Evolutionary conservation across 2,113 vertebrate species (phyloP).

Genomic region (Nothoprocta perdicaria): DNA sequence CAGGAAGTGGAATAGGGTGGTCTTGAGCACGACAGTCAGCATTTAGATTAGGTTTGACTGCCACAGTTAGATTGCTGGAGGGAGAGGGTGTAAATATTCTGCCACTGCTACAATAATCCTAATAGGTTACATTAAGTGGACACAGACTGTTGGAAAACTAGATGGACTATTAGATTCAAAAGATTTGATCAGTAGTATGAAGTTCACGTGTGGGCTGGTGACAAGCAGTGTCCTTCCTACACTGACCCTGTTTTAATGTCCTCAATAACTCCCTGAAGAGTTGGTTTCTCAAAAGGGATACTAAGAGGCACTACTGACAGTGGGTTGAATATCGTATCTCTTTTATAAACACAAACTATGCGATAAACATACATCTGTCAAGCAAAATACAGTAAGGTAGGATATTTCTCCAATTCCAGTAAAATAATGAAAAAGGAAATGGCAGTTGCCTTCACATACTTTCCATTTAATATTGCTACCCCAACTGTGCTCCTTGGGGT

Average conservation of each 20-base stretch:
- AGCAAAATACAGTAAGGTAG: neutral
- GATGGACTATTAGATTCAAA: neutral
- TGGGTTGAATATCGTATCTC: neutral
- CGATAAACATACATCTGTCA: neutral
- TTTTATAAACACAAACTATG: neutral
- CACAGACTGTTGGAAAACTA: neutral
- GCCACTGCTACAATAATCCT: neutral
- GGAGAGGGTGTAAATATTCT: neutral
- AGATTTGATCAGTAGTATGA: neutral
- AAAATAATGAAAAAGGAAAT: neutral
- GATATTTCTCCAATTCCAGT: neutral
- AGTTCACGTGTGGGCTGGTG: neutral
- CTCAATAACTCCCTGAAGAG: neutral
- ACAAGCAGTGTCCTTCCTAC: neutral
- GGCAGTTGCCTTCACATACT: constrained; percentile 82
- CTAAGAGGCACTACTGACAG: neutral
- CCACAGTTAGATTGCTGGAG: neutral
- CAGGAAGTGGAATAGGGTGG: neutral
- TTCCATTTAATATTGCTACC: constrained; percentile 93
- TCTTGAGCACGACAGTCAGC: neutral
- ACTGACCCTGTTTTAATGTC: neutral
- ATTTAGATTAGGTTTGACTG: neutral
- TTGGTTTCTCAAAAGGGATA: neutral
- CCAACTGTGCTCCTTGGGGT: constrained; percentile 97
- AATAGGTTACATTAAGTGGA: neutral